Evolutionary conservation across 64 coral and sea anemone species (phyloP).

Genomic region (Orbicella faveolata): DNA sequence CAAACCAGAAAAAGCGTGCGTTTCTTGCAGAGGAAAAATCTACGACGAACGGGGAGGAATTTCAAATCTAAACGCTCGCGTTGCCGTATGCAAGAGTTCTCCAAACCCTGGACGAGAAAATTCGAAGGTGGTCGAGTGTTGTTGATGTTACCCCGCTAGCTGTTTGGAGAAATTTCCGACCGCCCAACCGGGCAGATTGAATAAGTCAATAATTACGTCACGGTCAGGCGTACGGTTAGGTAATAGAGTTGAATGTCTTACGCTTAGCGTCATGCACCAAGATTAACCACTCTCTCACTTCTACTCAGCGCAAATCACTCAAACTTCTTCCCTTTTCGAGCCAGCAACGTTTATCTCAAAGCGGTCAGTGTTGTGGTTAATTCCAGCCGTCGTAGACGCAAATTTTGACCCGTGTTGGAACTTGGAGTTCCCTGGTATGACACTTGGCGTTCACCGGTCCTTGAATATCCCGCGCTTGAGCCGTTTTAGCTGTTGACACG

Average conservation of each 20-base stretch:
- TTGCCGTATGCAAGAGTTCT: not conserved
- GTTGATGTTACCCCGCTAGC: constrained; percentile 40
- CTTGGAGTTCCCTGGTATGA: not conserved
- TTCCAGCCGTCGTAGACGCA: not conserved
- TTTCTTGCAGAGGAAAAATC: not conserved
- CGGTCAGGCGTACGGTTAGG: constrained; percentile 35
- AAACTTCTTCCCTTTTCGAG: not conserved
- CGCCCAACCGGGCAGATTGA: not conserved
- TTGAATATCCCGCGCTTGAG: constrained; percentile 33
- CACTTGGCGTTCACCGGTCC: constrained; percentile 20
- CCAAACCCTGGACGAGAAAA: not conserved
- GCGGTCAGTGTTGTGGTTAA: too few species aligned
- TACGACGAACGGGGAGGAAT: not conserved
- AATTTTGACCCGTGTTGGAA: not conserved
- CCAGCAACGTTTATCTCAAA: not conserved
- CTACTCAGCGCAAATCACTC: not conserved
- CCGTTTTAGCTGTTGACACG: constrained; percentile 32
- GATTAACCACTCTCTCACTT: not conserved
- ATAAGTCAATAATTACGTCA: constrained; percentile 79
- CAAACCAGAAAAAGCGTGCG: not conserved
- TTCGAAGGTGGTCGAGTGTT: not conserved
- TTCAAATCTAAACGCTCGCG: not conserved
- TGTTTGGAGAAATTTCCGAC: constrained; percentile 36
- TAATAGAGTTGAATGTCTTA: constrained; percentile 52
- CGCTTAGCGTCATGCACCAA: constrained; percentile 51